Base-by-base conservation (phyloP, 2,113 vertebrate genomes). In the Promerops cafer region DNA sequence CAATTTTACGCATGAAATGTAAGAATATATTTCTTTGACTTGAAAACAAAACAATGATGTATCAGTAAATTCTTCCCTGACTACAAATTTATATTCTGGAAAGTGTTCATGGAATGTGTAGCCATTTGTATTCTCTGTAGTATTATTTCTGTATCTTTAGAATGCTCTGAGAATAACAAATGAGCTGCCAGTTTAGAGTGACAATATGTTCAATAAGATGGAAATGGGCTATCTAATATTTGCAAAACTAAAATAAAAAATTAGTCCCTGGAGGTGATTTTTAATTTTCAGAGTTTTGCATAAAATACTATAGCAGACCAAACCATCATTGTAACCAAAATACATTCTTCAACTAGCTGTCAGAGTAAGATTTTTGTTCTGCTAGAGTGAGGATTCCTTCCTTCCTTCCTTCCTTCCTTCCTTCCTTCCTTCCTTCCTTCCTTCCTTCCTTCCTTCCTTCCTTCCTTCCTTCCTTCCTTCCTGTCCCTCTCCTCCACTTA, bases 131-230 rank as follows among this genome's bases (percentile, higher is more conserved):
- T 90, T 95, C 70, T 87, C 61, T 7, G 4, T n/a, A 71, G 72
- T 91, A 78, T 96, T 93, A 90, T 95, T 93, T 91, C 90, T 54
- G 63, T 89, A 77, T 86, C 84, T 96, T 95, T 95, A 61, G 92
- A 72, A 82, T 66, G 83, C 90, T 92, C 90, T 89, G 61, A 81
- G 96, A 97, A 97, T 97, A 97, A 97, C 74, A 96, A 96, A 97
- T 17, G 94, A 97, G 90, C 91, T 96, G 93, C 76, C 83, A 90
- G 92, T 89, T 96, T 90, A 83, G 94, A 96, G 90, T 96, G 96
- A 97, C 97, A 97, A 85, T 69, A 60, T 16, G 59, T 87, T 97
- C 93, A 95, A 95, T 89, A 97, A 96, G 97, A 92, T 97, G 93
- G 95, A 97, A 98, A 96, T 57, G 89, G 89, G 33, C 89, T 50